Conservation (phyloP, 2,888 invertebrate species). For the Norana najaformis region DNA sequence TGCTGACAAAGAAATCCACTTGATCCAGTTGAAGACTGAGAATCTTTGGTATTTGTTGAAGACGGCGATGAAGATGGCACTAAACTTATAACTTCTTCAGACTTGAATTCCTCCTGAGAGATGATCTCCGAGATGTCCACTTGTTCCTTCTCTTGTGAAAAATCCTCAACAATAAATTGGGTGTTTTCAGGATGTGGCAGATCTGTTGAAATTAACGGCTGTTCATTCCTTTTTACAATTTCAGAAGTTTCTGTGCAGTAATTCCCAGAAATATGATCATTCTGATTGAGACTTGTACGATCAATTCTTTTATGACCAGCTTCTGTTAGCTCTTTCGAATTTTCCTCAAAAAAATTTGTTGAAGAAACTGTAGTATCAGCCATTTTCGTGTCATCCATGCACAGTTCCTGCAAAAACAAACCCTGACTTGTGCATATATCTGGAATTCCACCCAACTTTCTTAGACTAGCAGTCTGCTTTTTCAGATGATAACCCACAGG, state of each 20-base stretch:
- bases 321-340: not conserved
- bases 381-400: not conserved
- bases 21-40: not conserved
- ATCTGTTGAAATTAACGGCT: not conserved
- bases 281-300: not conserved
- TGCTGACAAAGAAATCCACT: not conserved
- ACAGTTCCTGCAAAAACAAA: not conserved
- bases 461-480: not conserved
- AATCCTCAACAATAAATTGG: not conserved
- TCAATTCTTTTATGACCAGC: not conserved
- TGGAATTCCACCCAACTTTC: not conserved
- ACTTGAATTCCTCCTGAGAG: not conserved
- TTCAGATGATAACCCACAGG: not conserved
- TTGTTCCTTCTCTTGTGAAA: not conserved
- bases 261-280: not conserved
- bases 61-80: not conserved
- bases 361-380: not conserved
- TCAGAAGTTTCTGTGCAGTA: not conserved
- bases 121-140: not conserved
- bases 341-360: not conserved
- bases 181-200: not conserved
- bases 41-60: not conserved
- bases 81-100: not conserved
- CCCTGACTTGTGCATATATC: not conserved
- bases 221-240: not conserved